Evolutionary conservation across 92 coral and sea anemone genomes (phyloP), one percentile per base, ranked within the genome.

Genomic region (Parazoanthus atlanticus): DNA sequence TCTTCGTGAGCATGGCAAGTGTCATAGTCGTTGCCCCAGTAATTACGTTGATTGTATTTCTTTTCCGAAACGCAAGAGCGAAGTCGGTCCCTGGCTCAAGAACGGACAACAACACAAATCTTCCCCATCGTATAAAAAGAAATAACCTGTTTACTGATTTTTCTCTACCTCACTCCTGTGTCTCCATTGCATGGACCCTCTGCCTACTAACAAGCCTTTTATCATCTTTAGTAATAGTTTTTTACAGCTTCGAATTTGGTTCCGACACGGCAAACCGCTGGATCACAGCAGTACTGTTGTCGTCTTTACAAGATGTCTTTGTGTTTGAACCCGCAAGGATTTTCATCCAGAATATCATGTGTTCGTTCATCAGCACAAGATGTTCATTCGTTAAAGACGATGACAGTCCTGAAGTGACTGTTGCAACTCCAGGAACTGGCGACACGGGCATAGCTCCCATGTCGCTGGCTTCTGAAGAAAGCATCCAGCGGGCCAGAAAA

Each of bases 171-270:
- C 94, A 89, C 79, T 91, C 85, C 74, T 91, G 87, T 58, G 86
- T 91, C 12, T 88, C 91, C 86, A n/a, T 93, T 16, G 93, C 91
- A 4, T 93, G 91, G 91, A 66, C 79, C 67, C 90, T 93, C 30
- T 93, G 91, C 74, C 54, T 83, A 16, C 52, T 43, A 8, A 83
- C 92, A 13, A 81, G 88, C 16, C 90, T 2, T 89, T 90, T 1
- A 86, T 91, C 29, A 41, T 79, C 2, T 85, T 93, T 69, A 93
- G n/a, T 93, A 1, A 78, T 93, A 52, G n/a, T n/a, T n/a, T 88
- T 93, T 61, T 93, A 92, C 74, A 92, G 94, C 75, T 12, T 92
- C 7, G 78, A 75, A 86, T 92, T 93, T 90, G 94, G 90, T 1
- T 69, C 89, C 46, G 93, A 89, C 1, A 46, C 69, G 21, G 85